Percentiles rank a stretch among this genome's conserved stretches.
Conservation (phyloP, 1,140 invertebrate genomes). For the Bombus cullumanus region DNA sequence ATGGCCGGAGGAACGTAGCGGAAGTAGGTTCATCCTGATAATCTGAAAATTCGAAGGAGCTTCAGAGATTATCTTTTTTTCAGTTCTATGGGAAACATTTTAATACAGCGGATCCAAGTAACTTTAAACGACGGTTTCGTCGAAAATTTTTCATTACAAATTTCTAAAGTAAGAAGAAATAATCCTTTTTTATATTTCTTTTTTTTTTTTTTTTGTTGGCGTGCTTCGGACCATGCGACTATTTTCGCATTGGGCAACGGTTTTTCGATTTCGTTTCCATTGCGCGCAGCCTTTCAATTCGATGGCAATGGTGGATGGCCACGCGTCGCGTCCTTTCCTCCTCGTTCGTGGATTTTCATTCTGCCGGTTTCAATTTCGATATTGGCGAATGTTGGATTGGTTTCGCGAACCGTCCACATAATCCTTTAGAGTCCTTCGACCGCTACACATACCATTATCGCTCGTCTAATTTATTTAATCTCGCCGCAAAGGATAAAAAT, state of each 20-base stretch:
- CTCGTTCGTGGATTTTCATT: conserved; percentile 21
- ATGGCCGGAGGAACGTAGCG: too few species aligned
- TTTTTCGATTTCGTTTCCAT: conserved; percentile 23
- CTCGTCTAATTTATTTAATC: conserved; percentile 1
- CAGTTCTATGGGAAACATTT: too few species aligned
- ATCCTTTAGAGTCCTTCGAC: neutral
- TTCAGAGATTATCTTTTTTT: too few species aligned
- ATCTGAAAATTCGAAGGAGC: too few species aligned
- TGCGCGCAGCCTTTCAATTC: conserved; percentile 2
- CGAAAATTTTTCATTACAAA: too few species aligned
- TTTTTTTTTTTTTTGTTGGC: too few species aligned
- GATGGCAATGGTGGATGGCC: neutral
- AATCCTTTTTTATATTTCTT: too few species aligned
- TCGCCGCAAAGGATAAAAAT: too few species aligned
- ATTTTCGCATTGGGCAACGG: neutral
- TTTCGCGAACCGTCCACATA: neutral
- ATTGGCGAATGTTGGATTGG: conserved; percentile 21
- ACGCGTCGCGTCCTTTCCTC: conserved; percentile 1
- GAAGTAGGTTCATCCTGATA: too few species aligned
- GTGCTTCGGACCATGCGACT: too few species aligned
- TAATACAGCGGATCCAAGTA: too few species aligned
- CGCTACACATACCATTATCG: neutral
- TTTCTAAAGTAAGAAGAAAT: neutral
- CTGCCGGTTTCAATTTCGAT: conserved; percentile 31
- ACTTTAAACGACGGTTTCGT: too few species aligned